These are phyloP conservation scores for Caenorhabditis doughertyi DNA, from an alignment of 2,888 invertebrate species.

Conservation along the genomic window DNA sequence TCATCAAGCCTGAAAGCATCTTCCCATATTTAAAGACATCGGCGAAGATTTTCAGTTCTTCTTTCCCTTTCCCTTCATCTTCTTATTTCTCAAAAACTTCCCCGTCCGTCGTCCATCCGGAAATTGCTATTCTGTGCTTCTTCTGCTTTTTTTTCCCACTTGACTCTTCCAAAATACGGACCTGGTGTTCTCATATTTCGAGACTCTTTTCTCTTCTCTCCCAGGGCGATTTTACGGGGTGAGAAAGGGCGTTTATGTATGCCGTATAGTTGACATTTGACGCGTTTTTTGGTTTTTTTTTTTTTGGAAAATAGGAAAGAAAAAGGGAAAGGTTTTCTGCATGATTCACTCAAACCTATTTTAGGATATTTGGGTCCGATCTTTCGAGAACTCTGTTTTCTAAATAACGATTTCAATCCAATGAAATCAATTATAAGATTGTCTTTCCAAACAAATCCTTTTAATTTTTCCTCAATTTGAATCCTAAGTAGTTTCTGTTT, in stretches of 20 bases:
- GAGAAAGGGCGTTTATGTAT: conserved; percentile 26
- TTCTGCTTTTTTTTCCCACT: conserved; percentile 27
- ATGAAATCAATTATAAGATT: too few relatives aligned
- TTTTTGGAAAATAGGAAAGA: background rate
- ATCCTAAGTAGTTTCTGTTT: too few relatives aligned
- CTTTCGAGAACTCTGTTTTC: background rate
- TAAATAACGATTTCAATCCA: too few relatives aligned
- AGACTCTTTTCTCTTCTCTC: background rate
- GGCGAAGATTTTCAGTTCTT: too few relatives aligned
- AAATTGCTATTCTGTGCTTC: conserved; percentile 39
- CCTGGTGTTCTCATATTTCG: conserved; percentile 37
- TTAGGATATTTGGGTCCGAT: background rate
- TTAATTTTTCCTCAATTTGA: too few relatives aligned
- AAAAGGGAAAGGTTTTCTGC: conserved; percentile 9
- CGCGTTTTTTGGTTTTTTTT: conserved; percentile 11
- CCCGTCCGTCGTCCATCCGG: conserved; percentile 31
- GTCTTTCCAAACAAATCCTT: too few relatives aligned
- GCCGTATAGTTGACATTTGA: conserved; percentile 34
- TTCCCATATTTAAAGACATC: too few relatives aligned
- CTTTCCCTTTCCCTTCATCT: too few relatives aligned
- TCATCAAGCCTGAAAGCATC: too few relatives aligned
- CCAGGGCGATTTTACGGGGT: conserved; percentile 22
- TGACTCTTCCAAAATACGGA: conserved; percentile 29
- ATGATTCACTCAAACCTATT: conserved; percentile 11
- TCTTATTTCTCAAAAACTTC: conserved; percentile 18